phyloP scores from a whole-genome alignment of 2,888 invertebrate genomes.

The Macrophya alboannulata region DNA sequence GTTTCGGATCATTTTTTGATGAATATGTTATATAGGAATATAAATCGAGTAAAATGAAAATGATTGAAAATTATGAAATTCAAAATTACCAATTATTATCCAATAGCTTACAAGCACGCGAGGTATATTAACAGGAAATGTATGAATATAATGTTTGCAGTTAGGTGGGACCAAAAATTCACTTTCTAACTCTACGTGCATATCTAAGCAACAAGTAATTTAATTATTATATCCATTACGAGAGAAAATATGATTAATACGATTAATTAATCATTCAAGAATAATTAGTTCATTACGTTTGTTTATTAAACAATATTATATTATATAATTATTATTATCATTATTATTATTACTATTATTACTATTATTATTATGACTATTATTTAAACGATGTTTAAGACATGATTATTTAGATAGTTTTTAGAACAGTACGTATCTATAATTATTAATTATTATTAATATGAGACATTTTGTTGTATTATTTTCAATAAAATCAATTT shows the following conservation, averaged over 20 bases:
- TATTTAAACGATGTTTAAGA: slow-evolving; percentile 78
- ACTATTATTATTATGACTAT: slow-evolving; percentile 72
- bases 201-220: slow-evolving; percentile 80
- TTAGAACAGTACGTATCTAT: slow-evolving; percentile 55
- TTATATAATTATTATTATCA: slow-evolving; percentile 74
- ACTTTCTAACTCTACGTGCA: slow-evolving; percentile 80
- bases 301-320: slow-evolving; percentile 79
- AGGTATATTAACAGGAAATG: slow-evolving; percentile 65
- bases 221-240: slow-evolving; percentile 78
- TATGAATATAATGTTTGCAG: slow-evolving; percentile 80
- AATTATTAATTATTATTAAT: slow-evolving; percentile 67
- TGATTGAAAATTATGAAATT: slow-evolving; percentile 52
- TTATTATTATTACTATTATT: slow-evolving; percentile 69
- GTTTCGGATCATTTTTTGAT: slow-evolving; percentile 19
- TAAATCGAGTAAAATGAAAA: slow-evolving; percentile 31
- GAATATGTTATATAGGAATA: neutral
- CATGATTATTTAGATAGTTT: slow-evolving; percentile 78
- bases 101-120: slow-evolving; percentile 56
- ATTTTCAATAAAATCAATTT: slow-evolving; percentile 80
- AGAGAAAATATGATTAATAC: slow-evolving; percentile 73
- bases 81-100: slow-evolving; percentile 53
- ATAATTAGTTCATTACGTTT: slow-evolving; percentile 78
- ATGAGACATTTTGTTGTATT: slow-evolving; percentile 80
- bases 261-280: slow-evolving; percentile 61
- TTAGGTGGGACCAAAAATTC: slow-evolving; percentile 80